Evolutionary conservation across 1,140 invertebrate genomes (phyloP), one percentile per base, ranked within the genome.

Genomic region (Cotesia vestalis): DNA sequence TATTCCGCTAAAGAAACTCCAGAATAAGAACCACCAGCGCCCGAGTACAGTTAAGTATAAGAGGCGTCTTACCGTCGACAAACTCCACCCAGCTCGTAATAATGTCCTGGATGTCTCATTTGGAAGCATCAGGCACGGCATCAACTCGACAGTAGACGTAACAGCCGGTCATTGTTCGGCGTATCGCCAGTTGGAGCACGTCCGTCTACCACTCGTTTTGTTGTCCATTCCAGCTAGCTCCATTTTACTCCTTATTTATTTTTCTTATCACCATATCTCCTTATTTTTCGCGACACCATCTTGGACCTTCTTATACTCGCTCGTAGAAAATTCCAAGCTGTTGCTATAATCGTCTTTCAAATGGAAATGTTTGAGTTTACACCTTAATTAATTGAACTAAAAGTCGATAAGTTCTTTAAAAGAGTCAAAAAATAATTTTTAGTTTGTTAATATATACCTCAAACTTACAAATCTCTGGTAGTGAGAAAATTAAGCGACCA

Each of bases 131-230:
- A 46, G 40, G 40, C 40, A 61, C 57, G 66, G 52, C 66, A 55
- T 62, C 51, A 74, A 74, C 52, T 66, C 66, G 36, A 55, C 70
- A 61, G 34, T 27, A 63, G 70, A 69, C 74, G 74, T 72, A 72
- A 75, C 66, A 60, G 66, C 60, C 72, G 59, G 70, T 73, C 68
- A 76, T 76, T 76, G 73, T 76, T 73, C 68, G 62, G 57, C 59
- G 20, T 71, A 76, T 76, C 75, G 67, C 59, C 66, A 76, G 75
- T 76, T 74, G 59, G 68, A 67, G 73, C 75, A 76, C 75, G 75
- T 76, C 74, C 73, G 71, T 66, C 46, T 63, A 40, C 69, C 68
- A 74, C 74, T 73, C 74, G 71, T 74, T 55, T 72, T 66, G 60
- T 61, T 20, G 40, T 17, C 34, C 20, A 52, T 71, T 66, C n/a